phyloP scores from a whole-genome alignment of 1,140 invertebrate genomes.

The Plectrocnemia conspersa region DNA sequence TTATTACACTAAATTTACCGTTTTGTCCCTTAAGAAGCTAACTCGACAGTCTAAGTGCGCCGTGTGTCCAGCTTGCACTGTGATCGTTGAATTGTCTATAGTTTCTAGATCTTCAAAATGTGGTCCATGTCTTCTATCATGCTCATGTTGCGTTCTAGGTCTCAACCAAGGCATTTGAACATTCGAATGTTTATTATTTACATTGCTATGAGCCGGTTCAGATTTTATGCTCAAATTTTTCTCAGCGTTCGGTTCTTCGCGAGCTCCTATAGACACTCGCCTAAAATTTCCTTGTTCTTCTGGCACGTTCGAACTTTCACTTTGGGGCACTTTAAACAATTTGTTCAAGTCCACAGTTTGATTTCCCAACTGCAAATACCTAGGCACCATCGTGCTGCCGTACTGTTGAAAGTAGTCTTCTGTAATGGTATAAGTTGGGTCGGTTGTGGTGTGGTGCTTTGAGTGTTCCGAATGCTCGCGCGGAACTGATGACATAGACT shows the following conservation, averaged over 20 bases:
- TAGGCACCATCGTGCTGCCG: slow-evolving; percentile 36
- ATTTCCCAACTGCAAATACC: slow-evolving; percentile 47
- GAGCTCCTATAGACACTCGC: slow-evolving; percentile 2
- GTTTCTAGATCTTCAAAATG: slow-evolving; percentile 61
- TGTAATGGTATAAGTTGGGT: slow-evolving; percentile 21
- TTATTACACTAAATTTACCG: slow-evolving; percentile 71
- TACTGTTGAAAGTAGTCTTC: slow-evolving; percentile 21
- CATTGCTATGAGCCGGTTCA: slow-evolving; percentile 10
- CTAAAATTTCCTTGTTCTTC: slow-evolving; percentile 26
- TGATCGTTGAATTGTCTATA: slow-evolving; percentile 61
- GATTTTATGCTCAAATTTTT: slow-evolving; percentile 17
- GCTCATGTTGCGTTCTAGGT: slow-evolving; percentile 44
- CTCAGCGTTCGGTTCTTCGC: slow-evolving; percentile 14
- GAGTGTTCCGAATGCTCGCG: slow-evolving; percentile 7
- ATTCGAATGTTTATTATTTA: slow-evolving; percentile 4
- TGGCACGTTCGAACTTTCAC: slow-evolving; percentile 30
- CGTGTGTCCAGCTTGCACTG: slow-evolving; percentile 72
- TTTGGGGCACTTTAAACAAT: slow-evolving; percentile 47
- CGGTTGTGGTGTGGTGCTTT: background rate
- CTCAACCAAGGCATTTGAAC: slow-evolving; percentile 25
- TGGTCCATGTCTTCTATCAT: slow-evolving; percentile 60
- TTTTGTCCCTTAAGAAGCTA: slow-evolving; percentile 79
- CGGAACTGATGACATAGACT: slow-evolving; percentile 7
- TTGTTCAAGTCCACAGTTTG: slow-evolving; percentile 50
- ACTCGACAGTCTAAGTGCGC: slow-evolving; percentile 78